Evolutionary conservation across 2,797 vertebrate genomes (phyloP).

Genomic region (Poeciliopsis infans): DNA sequence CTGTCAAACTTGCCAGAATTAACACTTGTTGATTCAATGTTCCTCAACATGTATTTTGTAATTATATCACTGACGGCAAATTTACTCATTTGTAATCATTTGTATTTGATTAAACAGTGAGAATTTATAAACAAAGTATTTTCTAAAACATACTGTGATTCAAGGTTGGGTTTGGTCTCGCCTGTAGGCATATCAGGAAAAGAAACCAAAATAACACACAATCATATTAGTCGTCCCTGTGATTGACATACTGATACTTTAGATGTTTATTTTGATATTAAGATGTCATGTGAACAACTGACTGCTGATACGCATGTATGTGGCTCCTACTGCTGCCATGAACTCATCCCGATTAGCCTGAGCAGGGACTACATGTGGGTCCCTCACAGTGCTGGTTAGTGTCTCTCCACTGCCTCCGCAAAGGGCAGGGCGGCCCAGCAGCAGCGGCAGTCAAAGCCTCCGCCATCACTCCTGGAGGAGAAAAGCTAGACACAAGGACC

Average conservation of each 20-base stretch:
- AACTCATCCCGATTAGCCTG: slow-evolving; percentile 72
- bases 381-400: slow-evolving; percentile 72
- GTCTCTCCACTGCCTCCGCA: slow-evolving; percentile 71
- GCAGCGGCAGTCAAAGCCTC: slow-evolving; percentile 71
- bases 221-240: not conserved
- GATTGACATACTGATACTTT: not conserved
- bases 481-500: slow-evolving; percentile 83
- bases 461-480: slow-evolving; percentile 79
- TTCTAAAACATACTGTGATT: not conserved
- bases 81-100: not conserved
- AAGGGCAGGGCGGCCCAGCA: slow-evolving; percentile 49
- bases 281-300: slow-evolving; percentile 19
- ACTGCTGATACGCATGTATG: slow-evolving; percentile 43
- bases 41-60: not conserved
- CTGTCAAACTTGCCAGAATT: not conserved
- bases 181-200: not conserved
- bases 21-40: not conserved
- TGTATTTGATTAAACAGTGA: not conserved
- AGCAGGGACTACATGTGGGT: slow-evolving; percentile 68
- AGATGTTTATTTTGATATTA: not conserved
- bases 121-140: not conserved
- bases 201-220: slow-evolving; percentile 10
- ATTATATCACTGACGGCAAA: not conserved
- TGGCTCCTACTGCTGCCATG: slow-evolving; percentile 71
- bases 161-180: slow-evolving; percentile 2